Evolutionary conservation across 2,113 vertebrate species (phyloP).

Genomic region (Solea solea): DNA sequence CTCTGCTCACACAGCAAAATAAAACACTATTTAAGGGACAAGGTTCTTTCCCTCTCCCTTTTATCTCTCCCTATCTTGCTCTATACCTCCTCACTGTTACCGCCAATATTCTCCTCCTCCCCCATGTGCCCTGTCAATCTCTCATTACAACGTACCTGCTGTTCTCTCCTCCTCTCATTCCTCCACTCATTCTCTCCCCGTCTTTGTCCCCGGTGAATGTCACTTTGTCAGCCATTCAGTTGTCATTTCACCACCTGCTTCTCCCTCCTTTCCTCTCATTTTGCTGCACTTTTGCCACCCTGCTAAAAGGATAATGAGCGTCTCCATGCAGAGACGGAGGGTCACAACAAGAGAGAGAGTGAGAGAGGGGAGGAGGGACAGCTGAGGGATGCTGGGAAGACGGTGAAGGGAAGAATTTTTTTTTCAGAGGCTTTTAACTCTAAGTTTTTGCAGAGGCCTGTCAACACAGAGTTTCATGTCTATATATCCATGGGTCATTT

Average conservation of each 20-base stretch:
- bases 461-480: no score
- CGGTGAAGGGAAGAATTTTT: no score
- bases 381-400: no score
- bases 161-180: slow-evolving; percentile 51
- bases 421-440: no score
- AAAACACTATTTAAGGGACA: slow-evolving; percentile 57
- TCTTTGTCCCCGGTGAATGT: slow-evolving; percentile 55
- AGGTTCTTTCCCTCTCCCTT: slow-evolving; percentile 29
- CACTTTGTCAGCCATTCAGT: slow-evolving; percentile 59
- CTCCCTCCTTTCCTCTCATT: slow-evolving; percentile 1
- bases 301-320: slow-evolving; percentile 57
- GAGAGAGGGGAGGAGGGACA: no score
- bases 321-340: slow-evolving; percentile 34
- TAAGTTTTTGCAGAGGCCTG: no score
- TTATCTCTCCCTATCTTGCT: slow-evolving; percentile 9
- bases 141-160: slow-evolving; percentile 50
- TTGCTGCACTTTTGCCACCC: slow-evolving; percentile 30
- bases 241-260: slow-evolving; percentile 44
- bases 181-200: slow-evolving; percentile 17
- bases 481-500: no score
- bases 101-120: slow-evolving; percentile 36
- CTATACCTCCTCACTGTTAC: slow-evolving; percentile 39
- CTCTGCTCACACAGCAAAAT: slow-evolving; percentile 45
- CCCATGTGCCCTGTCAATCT: slow-evolving; percentile 41
- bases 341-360: slow-evolving; percentile 13